phyloP scores from a whole-genome alignment of 2,888 invertebrate genomes.

The Ptychoptera albimana region DNA sequence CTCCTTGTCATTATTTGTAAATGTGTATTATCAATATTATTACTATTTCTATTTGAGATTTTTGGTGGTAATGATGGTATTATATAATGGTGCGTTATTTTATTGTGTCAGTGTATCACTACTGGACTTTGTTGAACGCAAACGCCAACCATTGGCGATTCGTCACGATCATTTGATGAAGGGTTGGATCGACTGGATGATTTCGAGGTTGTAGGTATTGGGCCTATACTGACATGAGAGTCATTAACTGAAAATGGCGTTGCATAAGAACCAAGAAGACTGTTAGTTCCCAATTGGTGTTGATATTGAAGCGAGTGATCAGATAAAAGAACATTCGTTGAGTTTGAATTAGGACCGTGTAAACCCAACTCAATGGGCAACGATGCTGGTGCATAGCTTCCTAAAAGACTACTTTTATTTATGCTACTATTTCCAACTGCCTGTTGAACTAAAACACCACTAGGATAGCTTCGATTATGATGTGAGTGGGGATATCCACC shows the following conservation, averaged over 20 bases:
- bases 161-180: constrained; percentile 38
- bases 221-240: not conserved
- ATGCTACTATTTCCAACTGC: constrained; percentile 11
- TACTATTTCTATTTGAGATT: no score
- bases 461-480: constrained; percentile 1
- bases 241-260: constrained; percentile 3
- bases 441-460: constrained; percentile 17
- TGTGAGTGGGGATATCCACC: constrained; percentile 10
- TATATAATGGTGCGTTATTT: not conserved
- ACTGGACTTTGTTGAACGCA: constrained; percentile 87
- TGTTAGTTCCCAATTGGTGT: constrained; percentile 3
- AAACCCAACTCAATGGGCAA: constrained; percentile 25
- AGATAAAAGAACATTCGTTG: constrained; percentile 7
- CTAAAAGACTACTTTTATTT: constrained; percentile 6
- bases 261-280: not conserved
- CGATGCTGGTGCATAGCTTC: constrained; percentile 26
- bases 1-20: no score
- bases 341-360: not conserved
- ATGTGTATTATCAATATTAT: no score
- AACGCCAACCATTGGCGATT: constrained; percentile 74
- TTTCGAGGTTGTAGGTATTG: not conserved
- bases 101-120: constrained; percentile 52
- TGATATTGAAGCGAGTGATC: constrained; percentile 1
- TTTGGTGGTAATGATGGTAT: no score
- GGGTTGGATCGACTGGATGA: constrained; percentile 14